These are phyloP conservation scores for Anarrhichthys ocellatus DNA, from an alignment of 2,113 vertebrate species.

Conservation along the genomic window DNA sequence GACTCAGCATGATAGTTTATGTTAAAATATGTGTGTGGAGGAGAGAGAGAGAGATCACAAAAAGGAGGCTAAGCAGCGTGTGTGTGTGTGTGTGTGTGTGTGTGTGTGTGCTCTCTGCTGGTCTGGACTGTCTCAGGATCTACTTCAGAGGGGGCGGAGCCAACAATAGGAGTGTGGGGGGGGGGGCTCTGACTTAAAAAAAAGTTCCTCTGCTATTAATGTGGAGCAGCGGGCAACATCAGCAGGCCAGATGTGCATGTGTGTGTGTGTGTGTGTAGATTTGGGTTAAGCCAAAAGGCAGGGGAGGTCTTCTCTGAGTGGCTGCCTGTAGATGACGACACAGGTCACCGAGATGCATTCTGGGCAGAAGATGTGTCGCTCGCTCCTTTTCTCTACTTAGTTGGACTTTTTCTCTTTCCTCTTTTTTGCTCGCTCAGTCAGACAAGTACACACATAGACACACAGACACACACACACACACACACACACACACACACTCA, in stretches of 20 bases:
- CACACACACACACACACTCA: background rate
- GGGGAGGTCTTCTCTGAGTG: conserved; percentile 31
- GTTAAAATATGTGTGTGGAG: conserved; percentile 18
- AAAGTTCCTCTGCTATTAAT: conserved; percentile 2
- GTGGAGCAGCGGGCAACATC: conserved; percentile 31
- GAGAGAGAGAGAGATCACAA: background rate
- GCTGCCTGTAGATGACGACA: conserved; percentile 13
- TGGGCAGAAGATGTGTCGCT: background rate
- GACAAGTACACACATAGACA: background rate
- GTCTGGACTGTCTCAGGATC: background rate
- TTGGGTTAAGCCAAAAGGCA: background rate
- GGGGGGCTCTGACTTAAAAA: conserved; percentile 11
- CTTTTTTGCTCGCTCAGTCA: background rate
- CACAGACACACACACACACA: conserved; percentile 9
- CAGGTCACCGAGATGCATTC: background rate
- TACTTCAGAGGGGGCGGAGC: background rate
- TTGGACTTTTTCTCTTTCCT: background rate
- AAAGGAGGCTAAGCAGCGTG: background rate
- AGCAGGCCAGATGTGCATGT: conserved; percentile 45
- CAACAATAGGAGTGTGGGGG: background rate
- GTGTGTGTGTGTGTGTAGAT: conserved; percentile 13
- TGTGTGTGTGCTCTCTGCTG: background rate
- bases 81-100: conserved; percentile 3
- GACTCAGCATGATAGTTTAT: conserved; percentile 29
- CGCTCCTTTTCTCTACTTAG: background rate